phyloP scores from a whole-genome alignment of 2,113 vertebrate genomes.

The Anguilla rostrata region DNA sequence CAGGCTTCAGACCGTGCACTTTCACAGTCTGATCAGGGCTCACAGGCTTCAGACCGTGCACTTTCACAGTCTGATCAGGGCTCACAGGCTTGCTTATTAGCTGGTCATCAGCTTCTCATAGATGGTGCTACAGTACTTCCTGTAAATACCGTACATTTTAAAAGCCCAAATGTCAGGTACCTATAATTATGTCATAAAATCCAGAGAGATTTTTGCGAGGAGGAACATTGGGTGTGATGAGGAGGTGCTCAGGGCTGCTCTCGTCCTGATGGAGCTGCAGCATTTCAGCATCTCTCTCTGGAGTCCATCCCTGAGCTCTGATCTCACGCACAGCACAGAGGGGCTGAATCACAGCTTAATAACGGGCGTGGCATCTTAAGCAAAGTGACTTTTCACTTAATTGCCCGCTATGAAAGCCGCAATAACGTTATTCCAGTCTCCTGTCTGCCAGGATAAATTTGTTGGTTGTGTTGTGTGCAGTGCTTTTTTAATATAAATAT shows the following conservation, averaged over 20 bases:
- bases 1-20: no score
- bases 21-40: not conserved
- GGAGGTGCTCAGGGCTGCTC: conserved; percentile 22
- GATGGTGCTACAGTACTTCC: not conserved
- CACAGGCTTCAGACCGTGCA: no score
- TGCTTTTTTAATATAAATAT: not conserved
- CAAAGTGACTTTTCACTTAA: conserved; percentile 57
- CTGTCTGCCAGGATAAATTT: conserved; percentile 37
- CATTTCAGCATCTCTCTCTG: conserved; percentile 32
- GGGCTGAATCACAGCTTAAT: conserved; percentile 54
- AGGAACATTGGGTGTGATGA: conserved; percentile 17
- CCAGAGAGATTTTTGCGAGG: not conserved
- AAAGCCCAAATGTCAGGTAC: conserved; percentile 7
- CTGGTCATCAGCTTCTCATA: not conserved
- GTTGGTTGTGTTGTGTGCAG: not conserved
- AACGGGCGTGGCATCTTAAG: conserved; percentile 52
- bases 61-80: not conserved
- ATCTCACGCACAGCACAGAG: conserved; percentile 37
- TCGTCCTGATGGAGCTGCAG: conserved; percentile 41
- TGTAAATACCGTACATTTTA: not conserved
- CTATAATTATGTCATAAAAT: conserved; percentile 24
- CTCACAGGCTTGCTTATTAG: no score
- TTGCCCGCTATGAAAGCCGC: conserved; percentile 51
- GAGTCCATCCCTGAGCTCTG: conserved; percentile 29
- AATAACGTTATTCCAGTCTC: conserved; percentile 46